Evolutionary conservation across 2,888 invertebrate species (phyloP).

Genomic region (Mesochorus sp.): DNA sequence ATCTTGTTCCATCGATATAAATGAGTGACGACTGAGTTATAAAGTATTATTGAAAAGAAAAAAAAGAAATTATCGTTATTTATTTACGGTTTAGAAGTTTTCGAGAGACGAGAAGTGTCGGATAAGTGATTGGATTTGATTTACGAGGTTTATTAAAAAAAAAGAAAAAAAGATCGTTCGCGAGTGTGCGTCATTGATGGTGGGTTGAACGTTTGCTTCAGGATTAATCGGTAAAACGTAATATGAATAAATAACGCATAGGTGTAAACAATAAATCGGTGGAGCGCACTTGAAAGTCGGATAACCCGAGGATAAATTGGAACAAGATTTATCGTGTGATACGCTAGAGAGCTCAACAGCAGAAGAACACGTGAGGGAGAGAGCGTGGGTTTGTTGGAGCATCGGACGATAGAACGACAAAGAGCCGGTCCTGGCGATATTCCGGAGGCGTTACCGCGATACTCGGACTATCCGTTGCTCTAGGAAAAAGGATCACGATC

Average conservation of each 20-base stretch:
- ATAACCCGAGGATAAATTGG: conserved; percentile 5
- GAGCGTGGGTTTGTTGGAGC: conserved; percentile 49
- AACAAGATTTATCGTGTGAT: conserved; percentile 34
- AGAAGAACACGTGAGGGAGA: conserved; percentile 35
- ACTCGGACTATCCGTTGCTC: background rate
- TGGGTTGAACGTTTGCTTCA: conserved; percentile 12
- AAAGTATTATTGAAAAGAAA: too few relatives aligned
- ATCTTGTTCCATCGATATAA: conserved; percentile 8
- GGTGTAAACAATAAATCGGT: too few relatives aligned
- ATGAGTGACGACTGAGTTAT: conserved; percentile 14
- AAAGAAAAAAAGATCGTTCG: conserved; percentile 10
- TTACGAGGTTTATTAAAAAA: background rate
- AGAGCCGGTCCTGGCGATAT: conserved; percentile 32
- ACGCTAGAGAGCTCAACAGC: too few relatives aligned
- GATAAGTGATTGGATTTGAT: conserved; percentile 13
- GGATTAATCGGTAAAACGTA: conserved; percentile 15
- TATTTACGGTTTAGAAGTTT: background rate
- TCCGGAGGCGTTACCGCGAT: background rate
- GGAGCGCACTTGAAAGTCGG: conserved; percentile 7
- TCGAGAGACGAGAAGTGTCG: background rate
- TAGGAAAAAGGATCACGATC: conserved; percentile 59
- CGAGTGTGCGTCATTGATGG: conserved; percentile 24
- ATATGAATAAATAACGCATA: background rate
- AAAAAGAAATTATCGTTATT: background rate
- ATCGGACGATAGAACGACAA: conserved; percentile 42